Conservation (phyloP, 2,797 vertebrate species). For the Gobionotothen gibberifrons region DNA sequence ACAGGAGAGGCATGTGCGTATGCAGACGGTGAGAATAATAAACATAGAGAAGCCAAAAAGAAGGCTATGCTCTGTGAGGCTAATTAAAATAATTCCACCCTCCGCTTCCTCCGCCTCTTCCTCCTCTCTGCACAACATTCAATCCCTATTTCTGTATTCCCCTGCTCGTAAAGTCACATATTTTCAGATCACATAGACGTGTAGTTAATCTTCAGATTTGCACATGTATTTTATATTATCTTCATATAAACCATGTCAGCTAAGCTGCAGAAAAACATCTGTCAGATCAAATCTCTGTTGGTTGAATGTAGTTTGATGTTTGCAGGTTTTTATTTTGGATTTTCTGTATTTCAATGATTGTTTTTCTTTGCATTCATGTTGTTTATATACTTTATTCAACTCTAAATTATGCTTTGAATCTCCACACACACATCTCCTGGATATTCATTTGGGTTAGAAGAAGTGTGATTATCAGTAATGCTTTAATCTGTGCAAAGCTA, state of each 20-base stretch:
- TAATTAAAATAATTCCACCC: conserved; percentile 78
- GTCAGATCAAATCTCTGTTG: conserved; percentile 41
- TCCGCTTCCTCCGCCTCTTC: conserved; percentile 49
- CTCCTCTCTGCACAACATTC: conserved; percentile 61
- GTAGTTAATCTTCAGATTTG: conserved; percentile 52
- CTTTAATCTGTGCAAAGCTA: conserved; percentile 20
- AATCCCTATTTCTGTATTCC: conserved; percentile 73
- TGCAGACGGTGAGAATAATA: conserved; percentile 82
- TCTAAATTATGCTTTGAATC: neutral
- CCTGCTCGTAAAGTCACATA: conserved; percentile 50
- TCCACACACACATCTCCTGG: neutral
- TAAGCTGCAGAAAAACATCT: conserved; percentile 48
- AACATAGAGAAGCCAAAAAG: conserved; percentile 79
- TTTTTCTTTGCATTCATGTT: neutral
- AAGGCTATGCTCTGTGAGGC: conserved; percentile 80
- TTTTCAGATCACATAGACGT: conserved; percentile 59
- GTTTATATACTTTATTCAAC: neutral
- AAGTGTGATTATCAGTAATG: conserved; percentile 26
- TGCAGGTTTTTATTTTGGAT: conserved; percentile 20
- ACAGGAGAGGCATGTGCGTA: conserved; percentile 76
- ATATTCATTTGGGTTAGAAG: conserved; percentile 21
- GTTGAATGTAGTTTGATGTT: conserved; percentile 28
- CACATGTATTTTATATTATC: conserved; percentile 38
- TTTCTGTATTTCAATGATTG: neutral
- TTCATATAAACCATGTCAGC: conserved; percentile 36